Conservation (phyloP, 2,113 vertebrate genomes). For the Epinephelus lanceolatus region DNA sequence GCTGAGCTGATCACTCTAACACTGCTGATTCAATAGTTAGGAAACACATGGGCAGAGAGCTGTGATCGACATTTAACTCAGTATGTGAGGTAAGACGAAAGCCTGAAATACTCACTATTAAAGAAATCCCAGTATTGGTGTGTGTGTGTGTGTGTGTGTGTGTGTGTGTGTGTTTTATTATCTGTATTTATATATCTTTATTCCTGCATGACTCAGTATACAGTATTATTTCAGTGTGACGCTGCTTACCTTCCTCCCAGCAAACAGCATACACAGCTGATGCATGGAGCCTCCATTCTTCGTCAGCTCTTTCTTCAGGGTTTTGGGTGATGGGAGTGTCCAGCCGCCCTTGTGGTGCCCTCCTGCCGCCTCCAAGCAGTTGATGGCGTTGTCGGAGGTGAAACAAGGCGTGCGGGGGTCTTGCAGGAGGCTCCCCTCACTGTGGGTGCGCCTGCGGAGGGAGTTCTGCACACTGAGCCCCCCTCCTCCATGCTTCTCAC, state of each 20-base stretch:
- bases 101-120: neutral
- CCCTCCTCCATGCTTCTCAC: constrained; percentile 86
- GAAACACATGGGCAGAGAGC: neutral
- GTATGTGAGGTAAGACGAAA: neutral
- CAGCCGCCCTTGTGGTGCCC: constrained; percentile 80
- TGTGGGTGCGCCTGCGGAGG: constrained; percentile 94
- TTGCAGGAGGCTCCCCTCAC: constrained; percentile 95
- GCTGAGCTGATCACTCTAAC: neutral
- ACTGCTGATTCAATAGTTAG: constrained; percentile 1
- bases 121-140: neutral
- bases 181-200: neutral
- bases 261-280: constrained; percentile 94
- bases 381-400: constrained; percentile 94
- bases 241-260: constrained; percentile 91
- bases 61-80: neutral
- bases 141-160: neutral
- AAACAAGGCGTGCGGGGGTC: constrained; percentile 91
- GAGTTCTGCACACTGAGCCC: constrained; percentile 91
- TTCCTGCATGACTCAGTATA: neutral
- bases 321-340: constrained; percentile 92
- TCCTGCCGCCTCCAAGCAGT: constrained; percentile 86
- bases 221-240: neutral
- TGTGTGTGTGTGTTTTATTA: neutral
- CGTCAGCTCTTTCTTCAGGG: constrained; percentile 93
- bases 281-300: constrained; percentile 95